Evolutionary conservation across 2,797 vertebrate species (phyloP).

Genomic region (Danio aesculapii): DNA sequence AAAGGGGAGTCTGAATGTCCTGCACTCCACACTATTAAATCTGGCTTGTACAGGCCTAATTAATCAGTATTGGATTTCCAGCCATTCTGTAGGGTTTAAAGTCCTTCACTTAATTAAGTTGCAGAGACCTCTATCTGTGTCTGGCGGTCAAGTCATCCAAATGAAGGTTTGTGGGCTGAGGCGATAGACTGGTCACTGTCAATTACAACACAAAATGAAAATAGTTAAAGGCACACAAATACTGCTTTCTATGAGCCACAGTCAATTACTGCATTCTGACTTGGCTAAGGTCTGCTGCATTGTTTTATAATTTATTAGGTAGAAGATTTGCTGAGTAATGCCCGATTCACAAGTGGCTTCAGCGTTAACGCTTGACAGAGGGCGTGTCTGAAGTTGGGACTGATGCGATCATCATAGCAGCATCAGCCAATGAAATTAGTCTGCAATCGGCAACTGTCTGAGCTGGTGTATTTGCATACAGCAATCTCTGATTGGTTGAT

Average conservation of each 20-base stretch:
- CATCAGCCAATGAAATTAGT: too few species aligned
- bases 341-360: too few species aligned
- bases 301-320: too few species aligned
- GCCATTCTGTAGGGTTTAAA: slow-evolving; percentile 55
- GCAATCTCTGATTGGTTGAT: too few species aligned
- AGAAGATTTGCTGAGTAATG: too few species aligned
- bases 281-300: neutral
- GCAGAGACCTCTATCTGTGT: slow-evolving; percentile 64
- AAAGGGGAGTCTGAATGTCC: slow-evolving; percentile 31
- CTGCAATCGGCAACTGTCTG: too few species aligned
- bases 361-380: too few species aligned
- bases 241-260: slow-evolving; percentile 51
- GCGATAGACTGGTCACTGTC: slow-evolving; percentile 60
- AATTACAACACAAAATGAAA: slow-evolving; percentile 58
- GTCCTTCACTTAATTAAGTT: slow-evolving; percentile 67
- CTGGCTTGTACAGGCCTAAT: slow-evolving; percentile 48
- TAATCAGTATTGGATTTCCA: slow-evolving; percentile 54
- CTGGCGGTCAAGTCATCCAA: slow-evolving; percentile 69
- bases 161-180: slow-evolving; percentile 70
- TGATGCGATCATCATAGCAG: too few species aligned
- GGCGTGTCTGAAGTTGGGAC: too few species aligned
- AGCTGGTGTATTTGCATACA: too few species aligned
- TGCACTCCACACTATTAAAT: slow-evolving; percentile 46
- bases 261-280: slow-evolving; percentile 1
- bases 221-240: slow-evolving; percentile 54